Evolutionary conservation across 2,113 vertebrate species (phyloP).

Genomic region (Protobothrops flavoviridis): DNA sequence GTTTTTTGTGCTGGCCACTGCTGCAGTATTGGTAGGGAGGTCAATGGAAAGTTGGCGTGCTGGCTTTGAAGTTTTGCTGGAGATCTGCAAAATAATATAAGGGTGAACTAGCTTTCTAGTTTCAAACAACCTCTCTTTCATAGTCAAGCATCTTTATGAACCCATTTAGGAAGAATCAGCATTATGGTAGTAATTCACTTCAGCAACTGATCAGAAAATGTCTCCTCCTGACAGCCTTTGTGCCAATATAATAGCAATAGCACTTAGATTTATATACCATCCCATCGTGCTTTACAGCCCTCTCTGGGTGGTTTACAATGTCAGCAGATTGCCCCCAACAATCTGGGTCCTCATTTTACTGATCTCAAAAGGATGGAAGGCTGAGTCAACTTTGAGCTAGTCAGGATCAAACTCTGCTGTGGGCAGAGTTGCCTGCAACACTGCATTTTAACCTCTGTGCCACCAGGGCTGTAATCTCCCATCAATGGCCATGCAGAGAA

Average conservation of each 20-base stretch:
- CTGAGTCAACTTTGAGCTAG: neutral
- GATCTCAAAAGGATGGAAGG: neutral
- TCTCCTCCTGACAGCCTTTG: neutral
- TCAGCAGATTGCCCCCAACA: neutral
- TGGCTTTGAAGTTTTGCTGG: constrained; percentile 70
- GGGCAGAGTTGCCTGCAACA: neutral
- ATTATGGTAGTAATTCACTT: neutral
- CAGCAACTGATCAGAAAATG: neutral
- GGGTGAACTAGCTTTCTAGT: neutral
- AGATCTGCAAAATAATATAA: constrained; percentile 64
- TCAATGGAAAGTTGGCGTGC: constrained; percentile 74
- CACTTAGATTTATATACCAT: neutral
- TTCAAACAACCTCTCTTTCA: neutral
- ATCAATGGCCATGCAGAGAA: neutral
- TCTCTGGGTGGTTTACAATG: neutral
- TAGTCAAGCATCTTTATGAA: fast-evolving
- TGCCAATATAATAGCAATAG: neutral
- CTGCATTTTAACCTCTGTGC: neutral
- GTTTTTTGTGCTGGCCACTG: constrained; percentile 84
- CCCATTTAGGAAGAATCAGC: neutral
- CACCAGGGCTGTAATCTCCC: neutral
- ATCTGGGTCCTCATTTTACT: neutral
- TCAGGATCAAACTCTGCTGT: neutral
- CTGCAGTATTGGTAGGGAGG: constrained; percentile 75
- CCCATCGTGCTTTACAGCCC: neutral